Base-by-base conservation (phyloP, 2,797 vertebrate species). In the Micromesistius poutassou region DNA sequence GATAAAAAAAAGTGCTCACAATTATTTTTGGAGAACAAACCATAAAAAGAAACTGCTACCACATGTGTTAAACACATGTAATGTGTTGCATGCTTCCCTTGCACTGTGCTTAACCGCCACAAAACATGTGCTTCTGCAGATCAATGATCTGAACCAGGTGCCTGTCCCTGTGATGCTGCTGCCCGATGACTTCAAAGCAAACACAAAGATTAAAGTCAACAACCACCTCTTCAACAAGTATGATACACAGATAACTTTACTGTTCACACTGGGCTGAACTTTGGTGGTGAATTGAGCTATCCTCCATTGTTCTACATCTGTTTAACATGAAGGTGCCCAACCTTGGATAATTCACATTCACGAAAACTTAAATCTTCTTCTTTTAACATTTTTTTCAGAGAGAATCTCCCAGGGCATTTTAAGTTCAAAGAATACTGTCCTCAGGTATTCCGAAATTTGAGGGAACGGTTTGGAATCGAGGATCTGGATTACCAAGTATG, bases 351-450 rank as follows among this genome's bases (percentile, higher is more conserved):
- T 71, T 46, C 2, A 13, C 46, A 30, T 28, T 25, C 42, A 42
- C 40, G 25, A 10, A 30, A 62, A 50, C 30, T 22, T 30, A 80
- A 9, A 28, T 12, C 25, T 28, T 28, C 25, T 9, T 68, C 8
- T n/a, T 28, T 13, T 62, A 62, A 62, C 62, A 68, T 28, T 68
- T 68, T 13, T 9, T 28, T 9, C 92, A 98, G 97, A 92, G 97
- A 98, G 90, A 97, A 96, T 88, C 95, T 98, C 30, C 97, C 97
- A 4, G 96, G 96, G 84, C 96, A 98, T 88, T 98, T 98, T 88
- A 98, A 98, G 87, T 98, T 98, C 87, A 98, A 98, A 89, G 97
- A 98, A 42, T 98, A 98, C 85, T 98, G 97, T 81, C 97, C 97
- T 1, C 96, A 98, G 82, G 97, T 99, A 76, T 99, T 98, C 91